Conservation (phyloP, 2,113 vertebrate species). For the Panthera tigris region DNA sequence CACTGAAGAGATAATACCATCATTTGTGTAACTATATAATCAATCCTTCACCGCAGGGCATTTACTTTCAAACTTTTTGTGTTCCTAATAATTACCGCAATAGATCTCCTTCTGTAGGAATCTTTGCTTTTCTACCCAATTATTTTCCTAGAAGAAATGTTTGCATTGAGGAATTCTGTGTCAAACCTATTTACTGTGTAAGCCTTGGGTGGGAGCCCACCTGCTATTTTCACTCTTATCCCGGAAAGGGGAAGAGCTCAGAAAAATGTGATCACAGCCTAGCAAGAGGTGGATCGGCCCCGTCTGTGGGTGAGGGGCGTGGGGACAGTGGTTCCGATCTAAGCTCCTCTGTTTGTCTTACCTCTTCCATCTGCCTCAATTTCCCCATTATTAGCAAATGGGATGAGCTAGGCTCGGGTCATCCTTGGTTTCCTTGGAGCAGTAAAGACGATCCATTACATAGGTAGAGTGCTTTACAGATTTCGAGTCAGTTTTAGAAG, state of each 20-base stretch:
- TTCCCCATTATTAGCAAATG: background rate
- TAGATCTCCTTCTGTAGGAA: constrained; percentile 27
- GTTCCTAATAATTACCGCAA: constrained; percentile 31
- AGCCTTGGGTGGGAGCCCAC: background rate
- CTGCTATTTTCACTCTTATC: background rate
- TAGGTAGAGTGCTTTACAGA: background rate
- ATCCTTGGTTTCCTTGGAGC: background rate
- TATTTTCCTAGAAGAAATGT: constrained; percentile 17
- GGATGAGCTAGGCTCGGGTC: background rate
- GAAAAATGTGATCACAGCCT: background rate
- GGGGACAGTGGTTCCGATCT: background rate
- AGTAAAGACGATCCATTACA: background rate
- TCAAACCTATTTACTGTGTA: background rate
- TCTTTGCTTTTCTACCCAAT: constrained; percentile 16
- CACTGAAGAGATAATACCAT: background rate
- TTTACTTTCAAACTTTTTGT: constrained; percentile 53
- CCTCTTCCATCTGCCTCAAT: background rate
- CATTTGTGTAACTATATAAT: constrained; percentile 57
- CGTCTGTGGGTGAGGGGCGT: background rate
- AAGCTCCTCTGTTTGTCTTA: background rate
- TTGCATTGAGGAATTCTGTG: background rate
- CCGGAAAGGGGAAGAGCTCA: background rate
- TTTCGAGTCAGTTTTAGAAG: background rate
- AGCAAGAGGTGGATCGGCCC: background rate
- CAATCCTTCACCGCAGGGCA: constrained; percentile 15